Percentiles rank a stretch among this genome's conserved stretches.
These are phyloP conservation scores for Nephila pilipes DNA, from an alignment of 1,140 invertebrate species.

Conservation along the genomic window DNA sequence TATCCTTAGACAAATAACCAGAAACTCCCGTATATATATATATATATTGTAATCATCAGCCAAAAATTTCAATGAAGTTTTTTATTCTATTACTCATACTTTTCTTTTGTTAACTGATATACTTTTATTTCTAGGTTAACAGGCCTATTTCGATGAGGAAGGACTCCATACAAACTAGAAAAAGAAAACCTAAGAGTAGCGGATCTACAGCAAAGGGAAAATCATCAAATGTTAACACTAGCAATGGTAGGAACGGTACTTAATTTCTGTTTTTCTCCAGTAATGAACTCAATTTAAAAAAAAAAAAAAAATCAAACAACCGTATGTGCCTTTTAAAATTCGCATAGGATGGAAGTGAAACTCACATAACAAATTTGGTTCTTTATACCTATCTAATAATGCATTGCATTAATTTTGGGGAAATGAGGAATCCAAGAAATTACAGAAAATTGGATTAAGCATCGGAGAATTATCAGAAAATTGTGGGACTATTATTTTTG, in stretches of 20 bases:
- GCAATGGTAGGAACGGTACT: conserved; percentile 50
- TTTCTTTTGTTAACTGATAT: background rate
- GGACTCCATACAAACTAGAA: conserved; percentile 97
- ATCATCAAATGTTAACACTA: conserved; percentile 17
- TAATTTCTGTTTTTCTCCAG: conserved; percentile 7
- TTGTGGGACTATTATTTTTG: too few relatives aligned
- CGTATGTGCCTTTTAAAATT: background rate
- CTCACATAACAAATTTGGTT: too few relatives aligned
- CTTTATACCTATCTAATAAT: too few relatives aligned
- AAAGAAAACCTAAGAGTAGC: conserved; percentile 93
- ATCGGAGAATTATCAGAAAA: too few relatives aligned
- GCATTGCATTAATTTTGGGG: too few relatives aligned
- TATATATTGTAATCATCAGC: too few relatives aligned
- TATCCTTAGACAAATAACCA: too few relatives aligned
- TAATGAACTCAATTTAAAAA: background rate
- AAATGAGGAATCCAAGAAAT: too few relatives aligned
- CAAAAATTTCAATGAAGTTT: background rate
- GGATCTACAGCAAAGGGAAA: conserved; percentile 54
- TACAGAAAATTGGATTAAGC: too few relatives aligned
- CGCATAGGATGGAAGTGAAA: too few relatives aligned
- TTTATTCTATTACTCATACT: background rate
- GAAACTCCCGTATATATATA: too few relatives aligned
- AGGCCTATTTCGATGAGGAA: conserved; percentile 96
- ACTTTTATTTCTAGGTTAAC: conserved; percentile 80
- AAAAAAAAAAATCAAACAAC: background rate